These are phyloP conservation scores for Cheilinus undulatus DNA, from an alignment of 2,113 vertebrate species.

Conservation along the genomic window DNA sequence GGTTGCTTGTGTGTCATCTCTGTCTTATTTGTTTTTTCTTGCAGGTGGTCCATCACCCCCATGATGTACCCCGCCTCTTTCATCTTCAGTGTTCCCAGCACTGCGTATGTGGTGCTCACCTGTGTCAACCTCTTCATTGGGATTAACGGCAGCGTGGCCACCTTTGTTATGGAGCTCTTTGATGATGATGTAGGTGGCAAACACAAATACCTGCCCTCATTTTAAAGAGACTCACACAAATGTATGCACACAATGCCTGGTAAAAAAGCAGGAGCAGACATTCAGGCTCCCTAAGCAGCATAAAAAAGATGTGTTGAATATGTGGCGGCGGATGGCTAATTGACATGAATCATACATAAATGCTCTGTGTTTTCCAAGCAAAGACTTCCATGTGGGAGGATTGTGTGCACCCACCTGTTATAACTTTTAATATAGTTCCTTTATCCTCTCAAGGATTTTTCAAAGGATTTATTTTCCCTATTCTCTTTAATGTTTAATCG, in stretches of 20 bases:
- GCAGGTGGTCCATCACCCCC: conserved; percentile 95
- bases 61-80: conserved; percentile 99
- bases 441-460: conserved; percentile 68
- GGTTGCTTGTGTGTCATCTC: neutral
- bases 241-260: neutral
- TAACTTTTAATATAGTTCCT: conserved; percentile 62
- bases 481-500: conserved; percentile 75
- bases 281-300: conserved; percentile 4
- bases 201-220: neutral
- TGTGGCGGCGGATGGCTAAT: conserved; percentile 50
- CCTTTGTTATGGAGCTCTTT: conserved; percentile 96
- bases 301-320: conserved; percentile 13
- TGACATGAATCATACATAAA: conserved; percentile 58
- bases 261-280: conserved; percentile 9
- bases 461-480: conserved; percentile 63
- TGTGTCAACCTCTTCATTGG: conserved; percentile 98
- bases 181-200: conserved; percentile 86
- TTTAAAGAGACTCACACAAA: neutral
- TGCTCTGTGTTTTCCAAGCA: conserved; percentile 32
- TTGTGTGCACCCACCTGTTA: conserved; percentile 53
- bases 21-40: neutral
- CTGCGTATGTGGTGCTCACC: conserved; percentile 95
- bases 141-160: conserved; percentile 96
- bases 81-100: conserved; percentile 96
- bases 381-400: conserved; percentile 42